Evolutionary conservation across 2,888 invertebrate genomes (phyloP).

Genomic region (Tiliacea citrago): DNA sequence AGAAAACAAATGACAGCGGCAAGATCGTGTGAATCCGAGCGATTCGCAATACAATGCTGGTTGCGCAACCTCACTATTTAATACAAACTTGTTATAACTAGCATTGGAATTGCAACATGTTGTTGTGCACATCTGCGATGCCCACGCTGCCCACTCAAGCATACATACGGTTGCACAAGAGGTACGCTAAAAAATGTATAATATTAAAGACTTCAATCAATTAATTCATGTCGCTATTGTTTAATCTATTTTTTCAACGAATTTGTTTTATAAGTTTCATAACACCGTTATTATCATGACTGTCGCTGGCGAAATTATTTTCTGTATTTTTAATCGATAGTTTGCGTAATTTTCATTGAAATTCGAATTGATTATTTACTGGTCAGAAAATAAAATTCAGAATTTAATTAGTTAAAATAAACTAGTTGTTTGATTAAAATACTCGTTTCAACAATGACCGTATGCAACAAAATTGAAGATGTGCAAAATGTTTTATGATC

Average conservation of each 20-base stretch:
- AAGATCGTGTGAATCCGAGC: constrained; percentile 54
- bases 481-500: too few relatives aligned
- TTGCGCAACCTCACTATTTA: constrained; percentile 69
- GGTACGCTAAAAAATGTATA: constrained; percentile 54
- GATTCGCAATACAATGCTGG: constrained; percentile 68
- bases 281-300: constrained; percentile 13
- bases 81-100: constrained; percentile 68
- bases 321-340: not conserved
- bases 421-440: not conserved
- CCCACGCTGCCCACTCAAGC: constrained; percentile 67
- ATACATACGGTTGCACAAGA: constrained; percentile 62
- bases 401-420: not conserved
- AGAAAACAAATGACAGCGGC: constrained; percentile 46
- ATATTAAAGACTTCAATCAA: constrained; percentile 36
- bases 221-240: constrained; percentile 57
- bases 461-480: too few relatives aligned
- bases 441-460: not conserved
- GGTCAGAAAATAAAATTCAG: not conserved
- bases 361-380: not conserved
- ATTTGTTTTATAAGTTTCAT: constrained; percentile 39
- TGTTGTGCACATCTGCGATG: constrained; percentile 69
- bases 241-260: constrained; percentile 43
- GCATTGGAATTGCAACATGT: constrained; percentile 74
- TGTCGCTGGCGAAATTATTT: not conserved
- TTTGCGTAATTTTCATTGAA: not conserved